Evolutionary conservation across 2,113 vertebrate species (phyloP), one percentile per base, ranked within the genome.

Genomic region (Speoplatyrhinus poulsoni): DNA sequence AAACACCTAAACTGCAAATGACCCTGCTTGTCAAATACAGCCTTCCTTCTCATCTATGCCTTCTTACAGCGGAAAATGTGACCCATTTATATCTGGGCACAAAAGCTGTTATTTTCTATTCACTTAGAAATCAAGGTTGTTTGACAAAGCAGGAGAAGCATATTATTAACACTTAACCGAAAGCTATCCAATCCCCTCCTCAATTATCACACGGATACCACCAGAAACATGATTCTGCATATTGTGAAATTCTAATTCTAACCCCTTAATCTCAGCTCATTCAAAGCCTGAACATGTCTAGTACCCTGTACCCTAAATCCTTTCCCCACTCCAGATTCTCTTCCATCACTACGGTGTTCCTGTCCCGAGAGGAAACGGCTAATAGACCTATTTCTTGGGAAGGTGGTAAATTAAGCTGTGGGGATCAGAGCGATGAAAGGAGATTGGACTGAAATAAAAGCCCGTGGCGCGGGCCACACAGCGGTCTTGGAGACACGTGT

Each of bases 391-490:
- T 88, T 88, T 91, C 67, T 71, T 80, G 53, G 63, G 73, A 80
- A 53, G 58, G 17, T 17, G 63, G 69, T 52, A 60, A 65, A n/a
- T 81, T 86, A 79, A 87, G 83, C 74, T 69, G 62, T 36, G 72
- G n/a, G 77, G 82, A 84, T 85, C 68, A 79, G 76, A 15, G 59
- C 70, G 80, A 85, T 85, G 79, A 87, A 85, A 83, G 72, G 80
- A 86, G 78, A 90, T 87, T 85, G 82, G 80, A 86, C 70, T 19
- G 80, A 78, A 69, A 69, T 61, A 60, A 65, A 67, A 61, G 46
- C 16, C 64, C 63, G 60, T 56, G 26, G 26, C 26, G 2, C 26
- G 26, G 26, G 65, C 74, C 62, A 60, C 59, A 67, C 65, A 78
- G 69, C 72, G 33, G 68, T 73, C 61, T 55, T 0, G 52, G 67